phyloP scores from a whole-genome alignment of 2,797 vertebrate genomes.

The Pseudocheirus occidentalis region DNA sequence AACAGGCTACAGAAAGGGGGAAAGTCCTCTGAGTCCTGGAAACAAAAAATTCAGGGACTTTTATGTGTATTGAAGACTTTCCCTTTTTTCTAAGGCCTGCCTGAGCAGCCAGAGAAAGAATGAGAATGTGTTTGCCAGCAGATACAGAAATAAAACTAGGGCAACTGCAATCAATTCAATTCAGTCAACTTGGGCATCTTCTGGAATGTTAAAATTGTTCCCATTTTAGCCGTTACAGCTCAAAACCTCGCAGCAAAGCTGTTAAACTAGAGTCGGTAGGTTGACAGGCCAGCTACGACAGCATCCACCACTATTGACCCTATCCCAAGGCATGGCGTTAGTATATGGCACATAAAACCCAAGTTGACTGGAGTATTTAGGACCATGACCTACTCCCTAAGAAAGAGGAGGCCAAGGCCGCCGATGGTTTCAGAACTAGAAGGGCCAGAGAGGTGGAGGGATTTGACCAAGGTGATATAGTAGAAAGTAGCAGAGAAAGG shows the following conservation, averaged over 20 bases:
- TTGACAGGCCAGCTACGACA: background rate
- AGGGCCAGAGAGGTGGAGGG: background rate
- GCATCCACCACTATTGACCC: too few species aligned
- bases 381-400: background rate
- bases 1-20: background rate
- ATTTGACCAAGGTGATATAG: background rate
- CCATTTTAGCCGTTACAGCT: background rate
- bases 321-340: background rate
- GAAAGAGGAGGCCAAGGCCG: background rate
- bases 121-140: background rate
- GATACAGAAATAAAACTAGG: background rate
- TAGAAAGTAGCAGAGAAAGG: background rate
- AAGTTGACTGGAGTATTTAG: background rate
- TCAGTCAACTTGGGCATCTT: slow-evolving; percentile 22
- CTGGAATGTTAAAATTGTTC: background rate
- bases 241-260: background rate
- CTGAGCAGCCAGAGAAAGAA: background rate
- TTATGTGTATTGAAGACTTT: background rate
- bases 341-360: background rate
- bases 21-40: slow-evolving; percentile 2
- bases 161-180: background rate
- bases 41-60: background rate
- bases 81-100: background rate
- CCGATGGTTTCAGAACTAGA: background rate
- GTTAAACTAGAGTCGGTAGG: background rate